Base-by-base conservation (phyloP, 2,888 invertebrate genomes). In the Drosophila helvetica region DNA sequence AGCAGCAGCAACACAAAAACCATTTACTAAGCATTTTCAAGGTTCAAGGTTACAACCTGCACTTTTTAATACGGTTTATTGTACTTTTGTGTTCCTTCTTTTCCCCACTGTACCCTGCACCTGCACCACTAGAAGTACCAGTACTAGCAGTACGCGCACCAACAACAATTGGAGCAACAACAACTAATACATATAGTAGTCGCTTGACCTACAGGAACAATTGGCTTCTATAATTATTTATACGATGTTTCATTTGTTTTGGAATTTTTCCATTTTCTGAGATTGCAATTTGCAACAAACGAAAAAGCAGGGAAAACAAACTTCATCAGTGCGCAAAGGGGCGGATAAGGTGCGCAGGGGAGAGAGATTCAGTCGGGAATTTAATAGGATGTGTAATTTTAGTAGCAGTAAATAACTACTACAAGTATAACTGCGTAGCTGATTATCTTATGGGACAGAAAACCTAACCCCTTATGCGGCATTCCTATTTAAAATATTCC, bases 171-270 rank as follows among this genome's bases (percentile, higher is more conserved):
- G 19, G 22, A 22, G 22, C 22, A 22, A 22, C 22, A 71, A 63
- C 9, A 74, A 60, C 64, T 60, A 61, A 59, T n/a, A 38, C 38
- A 38, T 38, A 38, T n/a, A 38, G 38, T 71, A 71, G 70, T 63
- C 54, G 53, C 71, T 71, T 71, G 70, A 71, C 70, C 70, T 22
- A 56, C 52, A 68, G 68, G 68, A 59, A 68, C 64, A 71, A 66
- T 63, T 71, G 64, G 56, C 70, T 65, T 82, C 80, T 80, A 86
- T 81, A 90, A 90, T 90, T 89, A 89, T 90, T 90, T 90, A 90
- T 90, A 90, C 90, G 90, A 90, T 90, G 90, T 90, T 90, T 90
- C 90, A 90, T 90, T 90, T 90, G 90, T 90, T 90, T 86, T 85
- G 90, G 90, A 90, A 90, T 90, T 90, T 90, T 90, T 89, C 90